Base-by-base conservation (phyloP, 2,888 invertebrate genomes). In the Oligia fasciuncula region DNA sequence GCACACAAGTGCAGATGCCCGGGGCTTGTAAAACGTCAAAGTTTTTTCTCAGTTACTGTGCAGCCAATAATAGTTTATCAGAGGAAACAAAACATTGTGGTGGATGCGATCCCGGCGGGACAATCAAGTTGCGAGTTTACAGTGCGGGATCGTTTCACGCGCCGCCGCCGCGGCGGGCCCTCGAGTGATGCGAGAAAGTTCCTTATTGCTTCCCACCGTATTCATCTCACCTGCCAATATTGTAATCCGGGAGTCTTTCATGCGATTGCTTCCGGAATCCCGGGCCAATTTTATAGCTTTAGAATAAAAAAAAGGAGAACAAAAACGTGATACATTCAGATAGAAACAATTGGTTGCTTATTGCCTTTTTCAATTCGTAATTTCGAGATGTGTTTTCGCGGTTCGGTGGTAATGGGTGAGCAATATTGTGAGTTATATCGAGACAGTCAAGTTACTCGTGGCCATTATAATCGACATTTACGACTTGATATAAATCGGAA, bases 161-260 rank as follows among this genome's bases (percentile, higher is more conserved):
- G 75, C 83, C 81, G 77, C 78, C 79, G 84, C 79, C 83, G 77
- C 79, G 84, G 77, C 83, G 77, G 85, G 76, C 85, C 81, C 88
- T 80, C 80, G 84, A 82, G 89, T 90, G 88, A 88, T 90, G 89
- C 87, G 85, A 90, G 89, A 91, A 92, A 92, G 91, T 93, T 92
- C 91, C 91, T 92, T 93, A 93, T 93, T 92, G 91, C 92, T 92
- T 93, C 90, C 93, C 89, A 86, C 87, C 89, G 87, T 90, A 91
- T 92, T 91, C 92, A 90, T 92, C 91, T 91, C 91, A 91, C 90
- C 92, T 93, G 87, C 88, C 88, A 90, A 92, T 92, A 92, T 92
- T 91, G 91, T 91, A 90, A 90, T 90, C 88, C 82, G 77, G 74
- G 77, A 79, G 77, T 85, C 83, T 88, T 90, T 88, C 83, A 87